Evolutionary conservation across 2,888 invertebrate genomes (phyloP).

Genomic region (Hipparchia semele): DNA sequence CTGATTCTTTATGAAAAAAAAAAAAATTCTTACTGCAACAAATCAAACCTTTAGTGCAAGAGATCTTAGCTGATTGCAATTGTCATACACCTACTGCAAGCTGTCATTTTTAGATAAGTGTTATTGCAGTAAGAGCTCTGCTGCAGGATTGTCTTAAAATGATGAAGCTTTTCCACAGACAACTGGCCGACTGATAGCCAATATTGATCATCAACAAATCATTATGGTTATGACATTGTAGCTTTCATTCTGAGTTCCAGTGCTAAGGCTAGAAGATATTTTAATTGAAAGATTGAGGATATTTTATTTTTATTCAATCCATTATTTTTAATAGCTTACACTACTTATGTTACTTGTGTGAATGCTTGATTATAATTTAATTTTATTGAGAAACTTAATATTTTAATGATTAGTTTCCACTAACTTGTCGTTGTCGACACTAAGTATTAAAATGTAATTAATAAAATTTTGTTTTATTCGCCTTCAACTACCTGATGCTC

Average conservation of each 20-base stretch:
- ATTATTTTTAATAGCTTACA: conserved; percentile 22
- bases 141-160: no score
- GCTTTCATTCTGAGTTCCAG: not conserved
- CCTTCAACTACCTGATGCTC: no score
- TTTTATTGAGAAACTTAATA: not conserved
- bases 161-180: no score
- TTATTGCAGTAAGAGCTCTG: no score
- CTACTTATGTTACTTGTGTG: conserved; percentile 8
- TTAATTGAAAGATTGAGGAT: not conserved
- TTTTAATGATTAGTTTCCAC: conserved; percentile 7
- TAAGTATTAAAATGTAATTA: conserved; percentile 21
- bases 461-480: conserved; percentile 12
- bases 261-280: not conserved
- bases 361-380: conserved; percentile 16
- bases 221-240: no score
- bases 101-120: no score
- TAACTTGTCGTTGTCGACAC: conserved; percentile 1
- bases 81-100: no score
- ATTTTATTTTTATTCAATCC: conserved; percentile 32
- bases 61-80: no score
- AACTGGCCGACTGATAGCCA: not conserved
- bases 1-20: no score
- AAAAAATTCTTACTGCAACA: no score
- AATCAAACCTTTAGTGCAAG: no score
- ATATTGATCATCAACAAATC: no score